Percentiles rank a stretch among this genome's conserved stretches.
These are phyloP conservation scores for Rhynchopsitta pachyrhyncha DNA, from an alignment of 2,113 vertebrate genomes.

Conservation along the genomic window DNA sequence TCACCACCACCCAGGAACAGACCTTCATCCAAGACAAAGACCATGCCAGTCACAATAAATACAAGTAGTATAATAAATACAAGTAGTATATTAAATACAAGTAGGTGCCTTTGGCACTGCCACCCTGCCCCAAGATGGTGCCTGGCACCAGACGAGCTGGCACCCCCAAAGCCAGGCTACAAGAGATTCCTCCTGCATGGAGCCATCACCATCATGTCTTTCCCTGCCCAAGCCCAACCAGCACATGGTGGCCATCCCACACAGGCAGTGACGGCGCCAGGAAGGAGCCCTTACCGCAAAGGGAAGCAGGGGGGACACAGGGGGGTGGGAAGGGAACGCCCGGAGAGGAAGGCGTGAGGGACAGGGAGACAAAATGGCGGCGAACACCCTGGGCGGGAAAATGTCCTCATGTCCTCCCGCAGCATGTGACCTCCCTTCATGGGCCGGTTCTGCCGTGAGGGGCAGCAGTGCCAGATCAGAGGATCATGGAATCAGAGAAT, in stretches of 20 bases:
- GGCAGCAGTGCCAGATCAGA: background rate
- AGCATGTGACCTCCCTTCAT: accelerated
- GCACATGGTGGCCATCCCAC: accelerated
- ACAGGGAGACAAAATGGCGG: background rate
- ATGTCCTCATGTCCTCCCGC: accelerated
- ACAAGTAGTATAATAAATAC: background rate
- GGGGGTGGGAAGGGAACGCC: accelerated
- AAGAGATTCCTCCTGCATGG: background rate
- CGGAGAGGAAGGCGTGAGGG: background rate
- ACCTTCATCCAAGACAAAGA: background rate
- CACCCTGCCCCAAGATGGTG: background rate
- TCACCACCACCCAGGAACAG: background rate
- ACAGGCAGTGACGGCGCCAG: accelerated
- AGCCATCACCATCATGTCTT: background rate
- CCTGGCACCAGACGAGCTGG: background rate
- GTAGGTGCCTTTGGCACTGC: background rate
- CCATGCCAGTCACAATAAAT: background rate
- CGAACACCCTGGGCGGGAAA: background rate
- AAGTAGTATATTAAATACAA: background rate
- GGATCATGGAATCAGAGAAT: too few relatives aligned
- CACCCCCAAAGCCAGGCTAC: too few relatives aligned
- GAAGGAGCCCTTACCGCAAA: background rate
- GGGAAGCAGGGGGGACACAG: accelerated
- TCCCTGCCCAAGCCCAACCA: accelerated
- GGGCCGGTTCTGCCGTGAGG: accelerated